Base-by-base conservation (phyloP, 2,888 invertebrate genomes). In the Amphimallon solstitiale region DNA sequence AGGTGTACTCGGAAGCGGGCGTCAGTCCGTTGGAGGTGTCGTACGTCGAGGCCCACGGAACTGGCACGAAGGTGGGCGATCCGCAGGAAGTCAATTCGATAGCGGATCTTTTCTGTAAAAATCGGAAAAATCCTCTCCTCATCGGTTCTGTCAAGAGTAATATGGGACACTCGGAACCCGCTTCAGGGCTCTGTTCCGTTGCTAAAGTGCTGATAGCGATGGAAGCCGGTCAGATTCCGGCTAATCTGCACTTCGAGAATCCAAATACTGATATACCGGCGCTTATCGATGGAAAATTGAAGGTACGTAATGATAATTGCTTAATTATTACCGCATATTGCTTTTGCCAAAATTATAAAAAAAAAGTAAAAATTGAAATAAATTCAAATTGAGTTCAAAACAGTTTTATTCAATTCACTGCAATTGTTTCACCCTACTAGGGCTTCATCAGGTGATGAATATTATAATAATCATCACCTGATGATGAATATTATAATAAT, bases 31-130 rank as follows among this genome's bases (percentile, higher is more conserved):
- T 85, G 54, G 91, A 93, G 63, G 93, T 99, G 0, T 85, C 84
- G 2, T 99, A 98, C 82, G 92, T 99, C 1, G 99, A 99, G 84
- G 97, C 98, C 59, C 99, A 99, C 83, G 98, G 98, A 63, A 99
- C 98, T 15, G 99, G 98, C 66, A 99, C 98, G 7, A 97, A 97
- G 86, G 91, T 89, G 70, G 97, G 98, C n/a, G 99, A 99, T 85
- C 98, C 98, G 0, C 95, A 98, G 80, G 99, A 99, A 85, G 91
- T 97, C 2, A 97, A 97, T 81, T 92, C 97, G 0, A 95, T 99
- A 72, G 92, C 93, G 0, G 94, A 95, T 70, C 87, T 95, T 68
- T 96, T 97, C 84, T 97, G 96, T 84, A 89, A 91, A 79, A 90
- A 90, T 70, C 88, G 96, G 49, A 85, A 86, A 66, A 83, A 84